A percentile compares a stretch with the other conserved stretches of the same genome.
phyloP scores from a whole-genome alignment of 2,113 vertebrate genomes.

The Okapia johnstoni region DNA sequence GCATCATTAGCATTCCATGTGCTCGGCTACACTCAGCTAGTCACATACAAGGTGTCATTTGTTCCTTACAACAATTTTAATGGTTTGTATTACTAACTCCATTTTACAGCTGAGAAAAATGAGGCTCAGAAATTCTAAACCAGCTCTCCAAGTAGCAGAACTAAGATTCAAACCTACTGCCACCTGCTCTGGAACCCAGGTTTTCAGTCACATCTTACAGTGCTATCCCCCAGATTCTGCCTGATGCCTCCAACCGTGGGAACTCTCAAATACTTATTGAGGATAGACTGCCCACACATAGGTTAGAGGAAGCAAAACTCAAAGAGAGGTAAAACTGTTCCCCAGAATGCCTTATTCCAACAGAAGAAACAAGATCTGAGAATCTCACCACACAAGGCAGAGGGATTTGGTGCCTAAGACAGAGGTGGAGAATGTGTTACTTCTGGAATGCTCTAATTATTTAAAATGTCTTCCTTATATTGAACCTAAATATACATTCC shows the following conservation, averaged over 20 bases:
- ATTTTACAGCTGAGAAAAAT: not conserved
- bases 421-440: not conserved
- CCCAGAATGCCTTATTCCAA: not conserved
- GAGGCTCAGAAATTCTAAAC: not conserved
- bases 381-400: not conserved
- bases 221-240: not conserved
- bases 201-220: not conserved
- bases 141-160: not conserved
- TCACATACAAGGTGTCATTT: not conserved
- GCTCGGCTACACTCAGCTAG: not conserved
- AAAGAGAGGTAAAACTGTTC: not conserved
- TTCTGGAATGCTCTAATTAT: not conserved
- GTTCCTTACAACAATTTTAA: not conserved
- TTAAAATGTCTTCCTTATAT: not conserved
- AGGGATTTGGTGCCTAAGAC: not conserved
- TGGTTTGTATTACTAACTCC: not conserved
- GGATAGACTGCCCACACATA: too few species aligned
- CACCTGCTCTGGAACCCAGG: not conserved
- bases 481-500: not conserved
- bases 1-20: not conserved
- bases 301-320: not conserved
- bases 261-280: not conserved
- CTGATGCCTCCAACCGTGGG: rapidly evolving
- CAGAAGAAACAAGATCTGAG: not conserved
- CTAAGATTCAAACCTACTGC: not conserved